Base-by-base conservation (phyloP, 2,888 invertebrate genomes). In the Leucoma salicis region DNA sequence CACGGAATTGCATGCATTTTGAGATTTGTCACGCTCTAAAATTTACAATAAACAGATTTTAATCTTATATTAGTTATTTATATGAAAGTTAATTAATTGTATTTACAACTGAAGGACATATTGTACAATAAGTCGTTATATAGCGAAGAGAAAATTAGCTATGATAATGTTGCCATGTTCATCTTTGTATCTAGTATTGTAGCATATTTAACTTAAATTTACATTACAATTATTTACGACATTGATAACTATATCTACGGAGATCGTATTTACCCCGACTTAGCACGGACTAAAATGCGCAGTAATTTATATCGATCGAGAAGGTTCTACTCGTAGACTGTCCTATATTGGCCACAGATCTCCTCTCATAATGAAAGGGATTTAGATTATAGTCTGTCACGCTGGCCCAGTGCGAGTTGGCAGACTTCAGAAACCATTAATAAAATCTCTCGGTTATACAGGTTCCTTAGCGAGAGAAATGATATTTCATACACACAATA, bases 11-110 rank as follows among this genome's bases (percentile, higher is more conserved):
- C 84, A 85, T 87, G 85, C 84, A 82, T 78, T 78, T 78, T 78
- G 82, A 71, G 75, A 70, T 75, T 77, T 81, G 81, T 89, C 88
- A 89, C 84, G 87, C 82, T 87, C 88, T 89, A 89, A 69, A 88
- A 88, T 76, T 77, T 78, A 74, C 68, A 80, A 54, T 38, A 54
- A 57, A 55, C 41, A 13, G 48, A 32, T 49, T 58, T 51, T 45
- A 59, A 47, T 49, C 35, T 44, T 39, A 42, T 35, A 31, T 16
- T 41, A 15, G 39, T 39, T 28, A 50, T 14, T 21, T 21, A 21
- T 21, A 21, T 21, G 21, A 31, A 46, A 10, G 16, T 44, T 25
- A 39, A 46, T 24, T 37, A 29, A 41, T 0, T 12, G 33, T 52
- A 55, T 49, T 44, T 57, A 58, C 46, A 61, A 58, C 34, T 32